Evolutionary conservation across 2,888 invertebrate species (phyloP).

Genomic region (Parnassius smintheus): DNA sequence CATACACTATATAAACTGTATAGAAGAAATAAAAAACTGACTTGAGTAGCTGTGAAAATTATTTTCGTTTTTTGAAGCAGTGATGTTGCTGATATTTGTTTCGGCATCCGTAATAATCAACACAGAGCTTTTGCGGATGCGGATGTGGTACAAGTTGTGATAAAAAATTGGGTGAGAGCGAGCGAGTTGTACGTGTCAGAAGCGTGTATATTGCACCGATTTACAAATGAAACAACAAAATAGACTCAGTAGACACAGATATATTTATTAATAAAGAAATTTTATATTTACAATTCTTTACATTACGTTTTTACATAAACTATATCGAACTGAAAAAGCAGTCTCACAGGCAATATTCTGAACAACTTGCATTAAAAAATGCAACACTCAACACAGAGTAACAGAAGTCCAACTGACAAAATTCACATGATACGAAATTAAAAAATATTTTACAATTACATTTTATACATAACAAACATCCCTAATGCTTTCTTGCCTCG

Average conservation of each 20-base stretch:
- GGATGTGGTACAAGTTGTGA: too few relatives aligned
- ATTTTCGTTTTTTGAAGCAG: too few relatives aligned
- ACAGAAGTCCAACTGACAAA: neutral
- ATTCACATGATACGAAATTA: conserved; percentile 1
- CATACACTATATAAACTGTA: too few relatives aligned
- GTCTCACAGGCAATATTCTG: conserved; percentile 7
- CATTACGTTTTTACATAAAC: conserved; percentile 14
- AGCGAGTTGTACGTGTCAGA: too few relatives aligned
- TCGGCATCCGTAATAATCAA: too few relatives aligned
- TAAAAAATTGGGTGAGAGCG: too few relatives aligned
- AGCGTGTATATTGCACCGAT: too few relatives aligned
- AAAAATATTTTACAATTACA: conserved; percentile 2
- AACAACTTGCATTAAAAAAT: neutral
- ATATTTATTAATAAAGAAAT: conserved; percentile 18
- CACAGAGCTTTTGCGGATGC: too few relatives aligned
- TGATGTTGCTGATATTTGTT: too few relatives aligned
- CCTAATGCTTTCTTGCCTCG: neutral
- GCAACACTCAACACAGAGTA: neutral
- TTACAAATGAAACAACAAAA: conserved; percentile 2
- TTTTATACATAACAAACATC: conserved; percentile 6
- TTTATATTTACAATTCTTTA: conserved; percentile 15
- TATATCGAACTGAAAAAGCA: conserved; percentile 13
- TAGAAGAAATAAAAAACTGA: too few relatives aligned
- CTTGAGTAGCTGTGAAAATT: too few relatives aligned
- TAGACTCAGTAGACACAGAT: conserved; percentile 19